phyloP scores from a whole-genome alignment of 2,797 vertebrate species.

The Rallus crepitans region DNA sequence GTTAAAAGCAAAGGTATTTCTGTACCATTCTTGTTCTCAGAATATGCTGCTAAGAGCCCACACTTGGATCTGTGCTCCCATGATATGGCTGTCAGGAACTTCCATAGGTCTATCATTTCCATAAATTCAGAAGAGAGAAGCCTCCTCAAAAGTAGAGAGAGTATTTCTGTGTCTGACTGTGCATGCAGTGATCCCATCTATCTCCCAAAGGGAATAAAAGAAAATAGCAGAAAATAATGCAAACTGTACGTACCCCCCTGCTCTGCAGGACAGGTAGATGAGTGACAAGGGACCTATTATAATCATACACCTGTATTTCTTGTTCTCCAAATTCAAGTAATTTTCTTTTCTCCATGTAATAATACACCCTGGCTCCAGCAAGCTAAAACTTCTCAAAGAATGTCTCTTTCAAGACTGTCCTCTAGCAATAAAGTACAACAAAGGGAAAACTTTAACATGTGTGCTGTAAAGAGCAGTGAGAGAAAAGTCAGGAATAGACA shows the following conservation, averaged over 20 bases:
- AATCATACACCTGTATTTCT: slow-evolving; percentile 60
- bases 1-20: slow-evolving; percentile 8
- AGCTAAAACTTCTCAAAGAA: slow-evolving; percentile 7
- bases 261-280: background rate
- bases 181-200: background rate
- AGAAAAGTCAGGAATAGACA: background rate
- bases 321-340: slow-evolving; percentile 40
- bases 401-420: slow-evolving; percentile 32
- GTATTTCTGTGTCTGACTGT: background rate
- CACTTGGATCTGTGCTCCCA: background rate
- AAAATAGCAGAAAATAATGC: slow-evolving; percentile 31
- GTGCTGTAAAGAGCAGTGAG: slow-evolving; percentile 3
- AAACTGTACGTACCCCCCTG: background rate
- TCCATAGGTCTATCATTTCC: background rate
- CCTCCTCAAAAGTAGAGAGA: background rate
- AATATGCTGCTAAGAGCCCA: background rate
- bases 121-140: background rate
- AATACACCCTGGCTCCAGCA: slow-evolving; percentile 9
- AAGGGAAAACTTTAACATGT: slow-evolving; percentile 15
- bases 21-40: background rate
- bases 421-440: slow-evolving; percentile 41
- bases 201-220: background rate
- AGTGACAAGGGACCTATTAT: slow-evolving; percentile 12
- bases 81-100: background rate
- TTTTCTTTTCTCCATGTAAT: slow-evolving; percentile 53